Conservation (phyloP, 2,113 vertebrate species). For the human region GRCh38 chr4:22879001-22879500, state of each 20-base stretch:
- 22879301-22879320: slow-evolving; percentile 77
- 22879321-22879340: slow-evolving; percentile 75
- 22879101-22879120: slow-evolving; percentile 62
- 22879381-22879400: slow-evolving; percentile 52
- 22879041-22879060: slow-evolving; percentile 37
- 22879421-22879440: slow-evolving; percentile 32
- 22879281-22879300: slow-evolving; percentile 70
- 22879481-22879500: background rate
- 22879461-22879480: slow-evolving; percentile 52
- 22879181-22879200: slow-evolving; percentile 78
- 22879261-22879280: slow-evolving; percentile 73
- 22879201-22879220: slow-evolving; percentile 79
- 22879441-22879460: slow-evolving; percentile 58
- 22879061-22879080: slow-evolving; percentile 59
- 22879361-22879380: slow-evolving; percentile 56
- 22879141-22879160: slow-evolving; percentile 68
- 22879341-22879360: slow-evolving; percentile 55
- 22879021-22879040: slow-evolving; percentile 43
- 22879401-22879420: slow-evolving; percentile 59
- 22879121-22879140: slow-evolving; percentile 76
- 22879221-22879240: slow-evolving; percentile 77
- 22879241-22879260: slow-evolving; percentile 73
- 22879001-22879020: background rate
- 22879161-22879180: slow-evolving; percentile 77
- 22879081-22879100: slow-evolving; percentile 67